A percentile compares a stretch with the other conserved stretches of the same genome.
Conservation (phyloP, 2,888 invertebrate genomes). For the Yponomeuta sedellus region DNA sequence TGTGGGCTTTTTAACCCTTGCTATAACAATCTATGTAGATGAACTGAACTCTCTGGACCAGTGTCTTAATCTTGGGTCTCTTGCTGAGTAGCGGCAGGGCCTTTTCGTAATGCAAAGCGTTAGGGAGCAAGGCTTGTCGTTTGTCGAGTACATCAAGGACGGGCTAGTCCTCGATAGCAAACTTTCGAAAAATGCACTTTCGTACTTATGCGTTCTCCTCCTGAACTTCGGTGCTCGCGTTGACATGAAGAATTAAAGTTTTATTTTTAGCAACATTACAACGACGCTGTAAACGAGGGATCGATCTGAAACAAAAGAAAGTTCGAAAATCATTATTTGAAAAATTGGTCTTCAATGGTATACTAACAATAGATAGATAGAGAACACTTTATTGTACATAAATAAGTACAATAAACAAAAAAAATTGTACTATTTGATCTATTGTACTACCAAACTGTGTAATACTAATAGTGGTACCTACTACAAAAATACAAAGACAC, state of each 20-base stretch:
- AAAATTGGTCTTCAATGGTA: no score
- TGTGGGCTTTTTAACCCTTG: slow-evolving; percentile 50
- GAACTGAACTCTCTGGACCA: slow-evolving; percentile 67
- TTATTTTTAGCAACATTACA: slow-evolving; percentile 62
- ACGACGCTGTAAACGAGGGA: slow-evolving; percentile 32
- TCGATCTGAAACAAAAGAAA: slow-evolving; percentile 60
- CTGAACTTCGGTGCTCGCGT: slow-evolving; percentile 47
- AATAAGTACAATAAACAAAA: no score
- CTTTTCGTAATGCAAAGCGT: slow-evolving; percentile 66
- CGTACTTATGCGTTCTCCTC: slow-evolving; percentile 46
- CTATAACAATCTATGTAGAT: slow-evolving; percentile 44
- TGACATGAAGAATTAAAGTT: slow-evolving; percentile 71
- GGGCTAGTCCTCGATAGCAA: slow-evolving; percentile 72
- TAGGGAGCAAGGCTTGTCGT: slow-evolving; percentile 67
- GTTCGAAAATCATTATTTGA: not conserved
- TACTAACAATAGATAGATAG: no score
- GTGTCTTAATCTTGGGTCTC: slow-evolving; percentile 79
- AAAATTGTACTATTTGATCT: no score
- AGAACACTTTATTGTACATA: no score
- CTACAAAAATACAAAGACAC: no score
- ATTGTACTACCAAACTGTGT: no score
- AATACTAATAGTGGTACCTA: no score
- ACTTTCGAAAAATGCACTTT: slow-evolving; percentile 65
- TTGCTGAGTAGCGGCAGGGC: slow-evolving; percentile 71
- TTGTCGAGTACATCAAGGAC: slow-evolving; percentile 75